phyloP scores from a whole-genome alignment of 2,797 vertebrate species.

The Podarcis siculus region DNA sequence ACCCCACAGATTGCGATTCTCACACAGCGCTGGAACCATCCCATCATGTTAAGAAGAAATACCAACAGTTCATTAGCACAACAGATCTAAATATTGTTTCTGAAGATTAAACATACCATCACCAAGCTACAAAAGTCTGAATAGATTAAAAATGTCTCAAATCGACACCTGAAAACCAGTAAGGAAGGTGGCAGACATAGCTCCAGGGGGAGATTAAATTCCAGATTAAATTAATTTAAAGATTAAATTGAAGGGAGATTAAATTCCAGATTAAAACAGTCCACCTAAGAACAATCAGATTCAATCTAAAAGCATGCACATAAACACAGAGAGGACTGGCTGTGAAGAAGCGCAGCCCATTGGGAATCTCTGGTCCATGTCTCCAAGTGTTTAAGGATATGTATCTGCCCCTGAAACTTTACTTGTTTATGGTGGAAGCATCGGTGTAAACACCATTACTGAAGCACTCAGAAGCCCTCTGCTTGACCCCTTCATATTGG shows the following conservation, averaged over 20 bases:
- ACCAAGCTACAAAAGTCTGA: too few relatives aligned
- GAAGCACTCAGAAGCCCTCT: neutral
- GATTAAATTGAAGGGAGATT: too few relatives aligned
- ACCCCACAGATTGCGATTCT: too few relatives aligned
- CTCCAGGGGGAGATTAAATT: too few relatives aligned
- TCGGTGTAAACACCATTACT: neutral
- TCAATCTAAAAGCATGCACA: neutral
- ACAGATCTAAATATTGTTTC: too few relatives aligned
- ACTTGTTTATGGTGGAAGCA: neutral
- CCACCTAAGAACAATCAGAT: neutral
- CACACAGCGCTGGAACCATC: too few relatives aligned
- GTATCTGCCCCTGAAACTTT: neutral
- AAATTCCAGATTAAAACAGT: neutral
- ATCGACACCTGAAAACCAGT: too few relatives aligned
- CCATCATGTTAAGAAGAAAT: too few relatives aligned
- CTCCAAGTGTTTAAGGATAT: neutral
- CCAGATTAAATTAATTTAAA: neutral
- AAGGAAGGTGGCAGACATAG: too few relatives aligned
- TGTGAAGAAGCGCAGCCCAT: neutral
- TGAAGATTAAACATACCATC: too few relatives aligned
- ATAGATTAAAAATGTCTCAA: too few relatives aligned
- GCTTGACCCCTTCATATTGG: neutral
- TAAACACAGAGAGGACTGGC: neutral
- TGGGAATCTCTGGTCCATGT: neutral
- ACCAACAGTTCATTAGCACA: too few relatives aligned